Conservation (phyloP, 2,113 vertebrate genomes). For the Hypomesus transpacificus region DNA sequence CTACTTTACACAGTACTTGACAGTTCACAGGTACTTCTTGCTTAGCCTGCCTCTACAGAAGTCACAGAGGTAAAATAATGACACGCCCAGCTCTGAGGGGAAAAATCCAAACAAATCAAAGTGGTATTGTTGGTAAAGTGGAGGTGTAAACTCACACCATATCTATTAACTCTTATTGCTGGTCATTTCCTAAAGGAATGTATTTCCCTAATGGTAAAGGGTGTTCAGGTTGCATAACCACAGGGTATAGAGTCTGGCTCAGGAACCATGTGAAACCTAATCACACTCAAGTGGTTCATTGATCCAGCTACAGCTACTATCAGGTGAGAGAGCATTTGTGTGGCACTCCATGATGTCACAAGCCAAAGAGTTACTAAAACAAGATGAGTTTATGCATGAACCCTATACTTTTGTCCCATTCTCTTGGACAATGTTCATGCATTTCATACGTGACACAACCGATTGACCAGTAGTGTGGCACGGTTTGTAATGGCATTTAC, state of each 20-base stretch:
- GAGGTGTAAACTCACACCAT: conserved; percentile 74
- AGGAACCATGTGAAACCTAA: conserved; percentile 67
- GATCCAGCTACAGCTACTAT: conserved; percentile 71
- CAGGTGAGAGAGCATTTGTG: conserved; percentile 22
- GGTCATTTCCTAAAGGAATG: conserved; percentile 72
- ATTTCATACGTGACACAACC: too few species aligned
- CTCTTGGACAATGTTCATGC: too few species aligned
- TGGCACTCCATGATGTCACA: not conserved
- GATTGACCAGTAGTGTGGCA: too few species aligned
- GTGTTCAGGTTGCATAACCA: conserved; percentile 58
- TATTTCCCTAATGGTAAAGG: conserved; percentile 61
- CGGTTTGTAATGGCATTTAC: not conserved
- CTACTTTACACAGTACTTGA: conserved; percentile 15
- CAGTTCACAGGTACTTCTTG: conserved; percentile 31
- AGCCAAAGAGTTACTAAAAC: not conserved
- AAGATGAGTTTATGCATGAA: too few species aligned
- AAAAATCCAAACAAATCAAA: conserved; percentile 63
- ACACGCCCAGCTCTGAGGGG: conserved; percentile 66
- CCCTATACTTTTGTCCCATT: too few species aligned
- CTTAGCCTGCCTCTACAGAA: conserved; percentile 32
- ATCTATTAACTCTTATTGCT: conserved; percentile 54
- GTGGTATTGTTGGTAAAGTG: conserved; percentile 62
- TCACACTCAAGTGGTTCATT: conserved; percentile 65
- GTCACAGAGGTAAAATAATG: conserved; percentile 41
- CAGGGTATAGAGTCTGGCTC: conserved; percentile 48